Evolutionary conservation across 2,888 invertebrate species (phyloP).

Genomic region (Ornithoptera priamus): DNA sequence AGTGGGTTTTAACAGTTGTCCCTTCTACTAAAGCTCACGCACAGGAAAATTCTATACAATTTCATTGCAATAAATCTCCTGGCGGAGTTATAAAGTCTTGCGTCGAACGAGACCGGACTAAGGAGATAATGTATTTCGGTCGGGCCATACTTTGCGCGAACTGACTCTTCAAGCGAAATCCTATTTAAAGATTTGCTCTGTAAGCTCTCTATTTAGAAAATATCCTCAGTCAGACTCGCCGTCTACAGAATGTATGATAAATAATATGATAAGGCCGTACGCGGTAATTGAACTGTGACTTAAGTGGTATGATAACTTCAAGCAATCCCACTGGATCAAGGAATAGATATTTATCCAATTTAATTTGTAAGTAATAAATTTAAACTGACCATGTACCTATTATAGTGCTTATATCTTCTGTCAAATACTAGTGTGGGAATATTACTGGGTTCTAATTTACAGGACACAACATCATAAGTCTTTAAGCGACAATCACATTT

Average conservation of each 20-base stretch:
- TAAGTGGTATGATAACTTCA: conserved; percentile 50
- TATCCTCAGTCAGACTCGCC: conserved; percentile 34
- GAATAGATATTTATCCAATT: conserved; percentile 41
- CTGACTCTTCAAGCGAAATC: conserved; percentile 38
- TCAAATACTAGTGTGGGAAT: conserved; percentile 24
- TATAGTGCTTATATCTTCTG: too few relatives aligned
- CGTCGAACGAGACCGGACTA: conserved; percentile 62
- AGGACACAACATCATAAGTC: too few relatives aligned
- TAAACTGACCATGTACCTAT: too few relatives aligned
- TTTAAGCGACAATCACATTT: too few relatives aligned
- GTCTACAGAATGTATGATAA: conserved; percentile 53
- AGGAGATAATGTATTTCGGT: conserved; percentile 62
- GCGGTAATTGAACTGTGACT: conserved; percentile 66
- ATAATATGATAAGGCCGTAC: conserved; percentile 49
- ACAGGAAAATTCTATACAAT: conserved; percentile 63
- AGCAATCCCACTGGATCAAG: conserved; percentile 22
- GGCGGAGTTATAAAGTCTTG: conserved; percentile 64
- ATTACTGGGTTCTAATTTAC: not conserved
- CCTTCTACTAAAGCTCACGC: conserved; percentile 58
- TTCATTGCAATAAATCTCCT: conserved; percentile 72
- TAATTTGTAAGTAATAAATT: conserved; percentile 16
- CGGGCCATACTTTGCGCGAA: conserved; percentile 56
- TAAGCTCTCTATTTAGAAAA: conserved; percentile 40
- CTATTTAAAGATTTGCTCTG: conserved; percentile 33
- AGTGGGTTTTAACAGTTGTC: conserved; percentile 59